These are phyloP conservation scores for Apteryx mantelli DNA, from an alignment of 2,113 vertebrate species.

Conservation along the genomic window DNA sequence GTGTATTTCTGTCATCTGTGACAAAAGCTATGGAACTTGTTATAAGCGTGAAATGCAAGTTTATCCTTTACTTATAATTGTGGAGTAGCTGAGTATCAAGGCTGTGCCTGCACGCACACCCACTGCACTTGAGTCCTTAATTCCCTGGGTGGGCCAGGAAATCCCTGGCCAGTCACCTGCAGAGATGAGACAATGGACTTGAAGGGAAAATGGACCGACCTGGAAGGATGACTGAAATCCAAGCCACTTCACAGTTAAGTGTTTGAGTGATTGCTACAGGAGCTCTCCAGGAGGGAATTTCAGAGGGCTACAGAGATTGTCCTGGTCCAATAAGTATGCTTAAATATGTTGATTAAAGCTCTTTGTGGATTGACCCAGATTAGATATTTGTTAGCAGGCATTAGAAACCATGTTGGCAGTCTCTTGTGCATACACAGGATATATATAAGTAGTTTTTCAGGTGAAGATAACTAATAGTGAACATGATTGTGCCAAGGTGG, in stretches of 20 bases:
- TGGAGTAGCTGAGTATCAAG: rapidly evolving
- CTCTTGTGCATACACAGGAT: neutral
- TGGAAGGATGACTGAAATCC: rapidly evolving
- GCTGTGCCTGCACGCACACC: rapidly evolving
- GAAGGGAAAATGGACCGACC: neutral
- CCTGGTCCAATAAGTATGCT: too few species aligned
- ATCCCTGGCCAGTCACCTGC: rapidly evolving
- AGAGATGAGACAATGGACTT: too few species aligned
- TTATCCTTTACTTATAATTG: neutral
- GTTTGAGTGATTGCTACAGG: neutral
- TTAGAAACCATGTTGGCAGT: neutral
- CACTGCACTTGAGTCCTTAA: rapidly evolving
- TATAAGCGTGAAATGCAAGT: neutral
- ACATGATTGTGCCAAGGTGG: rapidly evolving
- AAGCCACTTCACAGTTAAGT: too few species aligned
- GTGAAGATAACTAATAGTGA: neutral
- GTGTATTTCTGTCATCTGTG: neutral
- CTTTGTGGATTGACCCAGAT: rapidly evolving
- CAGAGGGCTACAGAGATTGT: neutral
- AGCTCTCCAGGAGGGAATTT: rapidly evolving
- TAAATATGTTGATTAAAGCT: neutral
- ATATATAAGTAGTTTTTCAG: neutral
- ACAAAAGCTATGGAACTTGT: neutral
- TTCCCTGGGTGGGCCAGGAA: rapidly evolving
- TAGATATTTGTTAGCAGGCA: too few species aligned